phyloP scores from a whole-genome alignment of 2,113 vertebrate species.

The Alces alces region DNA sequence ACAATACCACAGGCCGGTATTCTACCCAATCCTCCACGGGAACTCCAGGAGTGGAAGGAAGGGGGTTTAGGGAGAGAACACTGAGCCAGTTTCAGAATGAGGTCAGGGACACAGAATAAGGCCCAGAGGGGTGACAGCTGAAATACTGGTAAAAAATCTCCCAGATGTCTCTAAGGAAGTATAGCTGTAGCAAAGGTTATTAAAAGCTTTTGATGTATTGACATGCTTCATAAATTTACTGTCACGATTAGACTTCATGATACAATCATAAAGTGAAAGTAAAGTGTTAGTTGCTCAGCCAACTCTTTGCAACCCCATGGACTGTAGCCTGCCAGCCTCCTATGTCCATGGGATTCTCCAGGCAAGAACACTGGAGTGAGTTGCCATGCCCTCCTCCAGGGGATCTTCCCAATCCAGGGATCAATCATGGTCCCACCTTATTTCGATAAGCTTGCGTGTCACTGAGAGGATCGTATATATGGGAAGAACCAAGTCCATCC shows the following conservation, averaged over 20 bases:
- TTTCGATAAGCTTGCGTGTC: neutral
- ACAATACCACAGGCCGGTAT: neutral
- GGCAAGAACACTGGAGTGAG: neutral
- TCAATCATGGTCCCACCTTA: neutral
- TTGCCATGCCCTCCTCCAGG: neutral
- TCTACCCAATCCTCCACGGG: neutral
- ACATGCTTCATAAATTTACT: neutral
- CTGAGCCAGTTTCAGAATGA: neutral
- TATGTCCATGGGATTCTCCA: neutral
- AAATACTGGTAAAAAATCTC: neutral
- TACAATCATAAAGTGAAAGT: neutral
- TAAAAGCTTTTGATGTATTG: neutral
- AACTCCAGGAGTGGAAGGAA: neutral
- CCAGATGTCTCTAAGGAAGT: neutral
- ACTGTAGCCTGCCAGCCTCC: neutral
- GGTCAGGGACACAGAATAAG: neutral
- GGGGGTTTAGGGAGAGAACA: neutral
- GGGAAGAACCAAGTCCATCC: neutral
- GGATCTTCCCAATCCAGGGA: neutral
- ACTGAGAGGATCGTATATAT: neutral
- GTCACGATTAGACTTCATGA: neutral
- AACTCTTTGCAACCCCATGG: neutral
- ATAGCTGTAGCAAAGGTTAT: neutral
- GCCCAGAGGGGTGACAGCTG: neutral
- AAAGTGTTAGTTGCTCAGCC: neutral